Percentiles rank a stretch among this genome's conserved stretches.
Evolutionary conservation across 1,140 invertebrate genomes (phyloP).

Genomic region (Ericerus pela): DNA sequence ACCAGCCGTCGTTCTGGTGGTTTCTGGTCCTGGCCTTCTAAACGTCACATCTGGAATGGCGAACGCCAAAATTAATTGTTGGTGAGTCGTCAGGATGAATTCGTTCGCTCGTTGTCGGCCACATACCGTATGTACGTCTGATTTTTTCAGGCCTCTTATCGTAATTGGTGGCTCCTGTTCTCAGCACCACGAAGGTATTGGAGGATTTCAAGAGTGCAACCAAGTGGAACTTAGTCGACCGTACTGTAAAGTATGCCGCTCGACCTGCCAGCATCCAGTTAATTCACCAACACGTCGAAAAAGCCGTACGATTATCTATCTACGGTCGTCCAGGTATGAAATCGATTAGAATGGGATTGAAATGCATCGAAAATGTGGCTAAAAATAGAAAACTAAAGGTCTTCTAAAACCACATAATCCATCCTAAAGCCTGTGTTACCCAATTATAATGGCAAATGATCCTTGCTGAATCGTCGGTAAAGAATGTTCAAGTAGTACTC

Average conservation of each 20-base stretch:
- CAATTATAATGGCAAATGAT: no score
- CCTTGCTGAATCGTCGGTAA: no score
- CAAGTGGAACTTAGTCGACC: conserved; percentile 71
- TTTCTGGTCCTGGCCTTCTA: conserved; percentile 87
- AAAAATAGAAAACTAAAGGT: no score
- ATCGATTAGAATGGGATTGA: not conserved
- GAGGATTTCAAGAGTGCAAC: conserved; percentile 88
- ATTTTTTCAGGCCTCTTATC: conserved; percentile 62
- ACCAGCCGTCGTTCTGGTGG: conserved; percentile 81
- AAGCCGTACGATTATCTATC: conserved; percentile 65
- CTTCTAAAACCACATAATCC: no score
- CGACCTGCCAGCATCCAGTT: conserved; percentile 63
- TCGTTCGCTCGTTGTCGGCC: no score
- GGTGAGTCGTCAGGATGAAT: conserved; percentile 38
- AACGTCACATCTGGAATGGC: conserved; percentile 88
- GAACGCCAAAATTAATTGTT: conserved; percentile 90
- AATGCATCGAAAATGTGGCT: no score
- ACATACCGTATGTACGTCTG: no score
- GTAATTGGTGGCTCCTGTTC: conserved; percentile 83
- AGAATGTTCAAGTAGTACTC: no score
- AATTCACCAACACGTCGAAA: conserved; percentile 84
- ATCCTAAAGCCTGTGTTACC: no score
- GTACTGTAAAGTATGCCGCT: conserved; percentile 80
- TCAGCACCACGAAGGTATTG: conserved; percentile 79
- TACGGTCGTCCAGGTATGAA: conserved; percentile 64